These are phyloP conservation scores for Bombus sylvicola DNA, from an alignment of 1,140 invertebrate genomes.

Conservation along the genomic window DNA sequence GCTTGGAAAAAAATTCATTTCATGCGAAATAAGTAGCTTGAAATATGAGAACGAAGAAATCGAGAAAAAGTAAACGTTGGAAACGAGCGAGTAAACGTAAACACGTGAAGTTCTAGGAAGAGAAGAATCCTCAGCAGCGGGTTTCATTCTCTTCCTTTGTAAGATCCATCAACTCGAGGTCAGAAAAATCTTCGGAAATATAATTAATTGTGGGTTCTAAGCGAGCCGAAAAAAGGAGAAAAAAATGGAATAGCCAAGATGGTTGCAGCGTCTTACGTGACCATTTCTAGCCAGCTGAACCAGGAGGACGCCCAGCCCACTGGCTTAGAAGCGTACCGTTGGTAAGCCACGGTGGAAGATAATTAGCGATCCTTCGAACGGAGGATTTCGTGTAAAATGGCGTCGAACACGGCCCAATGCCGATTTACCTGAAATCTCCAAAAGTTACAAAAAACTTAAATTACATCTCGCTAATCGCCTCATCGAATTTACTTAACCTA, in stretches of 20 bases:
- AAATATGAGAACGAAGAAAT: too few relatives aligned
- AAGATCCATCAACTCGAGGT: conserved; percentile 8
- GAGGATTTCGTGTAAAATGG: conserved; percentile 32
- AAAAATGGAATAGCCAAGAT: conserved; percentile 54
- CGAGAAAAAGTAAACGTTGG: background rate
- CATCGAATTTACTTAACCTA: background rate
- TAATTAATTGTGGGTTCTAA: conserved; percentile 44
- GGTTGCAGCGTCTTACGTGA: conserved; percentile 49
- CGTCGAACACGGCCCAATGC: background rate
- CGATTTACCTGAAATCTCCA: background rate
- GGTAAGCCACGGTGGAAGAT: conserved; percentile 35
- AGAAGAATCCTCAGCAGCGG: background rate
- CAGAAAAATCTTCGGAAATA: conserved; percentile 36
- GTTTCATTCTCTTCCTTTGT: background rate
- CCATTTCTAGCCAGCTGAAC: conserved; percentile 52
- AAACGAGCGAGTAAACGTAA: background rate
- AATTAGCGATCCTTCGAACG: conserved; percentile 37
- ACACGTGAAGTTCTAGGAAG: background rate
- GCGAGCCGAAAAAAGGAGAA: background rate
- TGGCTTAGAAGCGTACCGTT: conserved; percentile 39
- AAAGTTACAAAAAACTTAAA: background rate
- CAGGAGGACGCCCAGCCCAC: conserved; percentile 37
- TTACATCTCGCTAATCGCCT: background rate
- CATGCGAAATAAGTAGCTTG: background rate
- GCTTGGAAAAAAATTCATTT: background rate